Evolutionary conservation across 1,140 invertebrate genomes (phyloP).

Genomic region (Leptoteleia sp.): DNA sequence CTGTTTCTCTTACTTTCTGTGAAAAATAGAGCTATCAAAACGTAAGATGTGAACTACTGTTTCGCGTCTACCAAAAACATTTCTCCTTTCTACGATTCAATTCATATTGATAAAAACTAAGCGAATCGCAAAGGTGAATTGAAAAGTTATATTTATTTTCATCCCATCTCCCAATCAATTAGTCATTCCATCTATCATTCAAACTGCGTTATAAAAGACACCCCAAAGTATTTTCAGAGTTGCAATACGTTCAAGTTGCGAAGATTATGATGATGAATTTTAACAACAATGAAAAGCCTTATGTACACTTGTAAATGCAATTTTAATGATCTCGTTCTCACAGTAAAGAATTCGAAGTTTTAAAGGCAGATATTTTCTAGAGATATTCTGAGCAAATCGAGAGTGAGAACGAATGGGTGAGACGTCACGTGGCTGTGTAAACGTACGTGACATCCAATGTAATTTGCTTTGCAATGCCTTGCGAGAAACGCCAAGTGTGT

Average conservation of each 20-base stretch:
- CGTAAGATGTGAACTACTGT: constrained; percentile 58
- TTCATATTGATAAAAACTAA: constrained; percentile 53
- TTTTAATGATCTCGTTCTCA: constrained; percentile 35
- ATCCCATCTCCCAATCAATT: neutral
- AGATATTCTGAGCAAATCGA: constrained; percentile 56
- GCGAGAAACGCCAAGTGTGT: constrained; percentile 63
- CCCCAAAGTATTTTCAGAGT: neutral
- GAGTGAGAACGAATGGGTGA: constrained; percentile 60
- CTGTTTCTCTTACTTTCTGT: constrained; percentile 61
- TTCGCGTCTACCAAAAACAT: constrained; percentile 56
- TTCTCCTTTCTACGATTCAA: constrained; percentile 43
- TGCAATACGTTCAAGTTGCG: neutral
- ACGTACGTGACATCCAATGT: constrained; percentile 66
- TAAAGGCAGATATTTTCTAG: constrained; percentile 52
- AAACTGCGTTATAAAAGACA: neutral
- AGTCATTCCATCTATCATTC: neutral
- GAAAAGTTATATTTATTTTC: constrained; percentile 40
- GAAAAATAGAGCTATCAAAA: constrained; percentile 67
- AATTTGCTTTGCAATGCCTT: constrained; percentile 60
- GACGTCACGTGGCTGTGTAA: constrained; percentile 57
- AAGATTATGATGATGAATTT: constrained; percentile 7
- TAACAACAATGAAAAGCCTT: constrained; percentile 16
- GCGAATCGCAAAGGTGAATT: constrained; percentile 18
- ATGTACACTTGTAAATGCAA: constrained; percentile 18
- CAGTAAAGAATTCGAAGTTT: constrained; percentile 44